Percentiles rank a stretch among this genome's conserved stretches.
Evolutionary conservation across 2,888 invertebrate species (phyloP).

Genomic region (Amiota communis): DNA sequence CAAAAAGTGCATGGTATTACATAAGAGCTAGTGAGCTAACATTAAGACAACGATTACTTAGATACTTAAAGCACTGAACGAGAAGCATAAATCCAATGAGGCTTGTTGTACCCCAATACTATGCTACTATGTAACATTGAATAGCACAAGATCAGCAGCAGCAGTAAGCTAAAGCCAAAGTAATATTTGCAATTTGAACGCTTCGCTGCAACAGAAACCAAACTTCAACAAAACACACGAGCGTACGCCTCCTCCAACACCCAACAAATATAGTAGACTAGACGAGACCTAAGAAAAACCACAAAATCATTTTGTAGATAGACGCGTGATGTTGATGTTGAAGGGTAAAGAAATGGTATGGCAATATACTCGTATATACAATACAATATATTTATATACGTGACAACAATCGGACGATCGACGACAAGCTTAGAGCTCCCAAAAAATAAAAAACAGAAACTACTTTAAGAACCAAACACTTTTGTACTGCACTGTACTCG

Average conservation of each 20-base stretch:
- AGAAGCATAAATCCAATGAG: constrained; percentile 8
- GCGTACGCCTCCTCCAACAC: constrained; percentile 21
- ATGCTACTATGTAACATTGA: background rate
- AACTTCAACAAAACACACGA: no score
- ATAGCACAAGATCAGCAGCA: constrained; percentile 33
- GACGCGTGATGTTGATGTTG: background rate
- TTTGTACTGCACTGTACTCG: constrained; percentile 29
- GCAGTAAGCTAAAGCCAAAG: constrained; percentile 24
- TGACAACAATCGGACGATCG: constrained; percentile 17
- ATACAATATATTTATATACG: constrained; percentile 4
- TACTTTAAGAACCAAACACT: constrained; percentile 6
- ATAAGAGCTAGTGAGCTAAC: constrained; percentile 56
- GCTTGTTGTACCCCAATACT: constrained; percentile 13
- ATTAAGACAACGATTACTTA: constrained; percentile 44
- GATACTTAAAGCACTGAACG: constrained; percentile 49
- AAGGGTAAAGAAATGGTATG: background rate
- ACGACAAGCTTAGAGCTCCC: background rate
- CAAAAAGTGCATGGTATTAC: constrained; percentile 51
- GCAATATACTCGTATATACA: background rate
- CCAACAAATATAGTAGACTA: constrained; percentile 43
- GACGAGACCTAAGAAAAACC: constrained; percentile 31
- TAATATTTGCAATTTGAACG: constrained; percentile 36
- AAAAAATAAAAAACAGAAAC: constrained; percentile 12
- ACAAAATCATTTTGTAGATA: constrained; percentile 3
- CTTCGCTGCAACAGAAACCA: constrained; percentile 43